phyloP scores from a whole-genome alignment of 2,888 invertebrate genomes.

The Selenia dentaria region DNA sequence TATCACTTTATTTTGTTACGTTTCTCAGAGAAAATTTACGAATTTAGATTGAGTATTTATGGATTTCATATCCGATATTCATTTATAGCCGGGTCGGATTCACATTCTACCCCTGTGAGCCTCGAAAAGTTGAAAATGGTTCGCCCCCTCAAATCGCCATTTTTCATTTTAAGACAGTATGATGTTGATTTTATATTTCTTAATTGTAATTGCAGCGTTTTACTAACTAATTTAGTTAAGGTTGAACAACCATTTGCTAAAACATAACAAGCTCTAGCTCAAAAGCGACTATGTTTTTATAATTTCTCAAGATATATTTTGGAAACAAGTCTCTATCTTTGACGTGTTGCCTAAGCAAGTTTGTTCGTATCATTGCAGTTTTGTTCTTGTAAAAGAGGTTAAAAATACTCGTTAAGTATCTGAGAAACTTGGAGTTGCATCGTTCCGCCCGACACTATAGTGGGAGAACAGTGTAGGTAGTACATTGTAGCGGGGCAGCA shows the following conservation, averaged over 20 bases:
- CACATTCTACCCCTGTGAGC: constrained; percentile 49
- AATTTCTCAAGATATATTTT: no score
- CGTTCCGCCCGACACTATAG: constrained; percentile 54
- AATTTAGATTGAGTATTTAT: constrained; percentile 77
- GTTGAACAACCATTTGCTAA: no score
- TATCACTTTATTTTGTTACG: constrained; percentile 66
- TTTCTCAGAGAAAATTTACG: constrained; percentile 65
- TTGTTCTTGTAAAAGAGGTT: constrained; percentile 24
- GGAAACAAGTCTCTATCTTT: no score
- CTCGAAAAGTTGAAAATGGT: constrained; percentile 56
- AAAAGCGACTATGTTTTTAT: no score
- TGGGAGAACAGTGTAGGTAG: constrained; percentile 66
- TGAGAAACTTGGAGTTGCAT: constrained; percentile 46
- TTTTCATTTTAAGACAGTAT: constrained; percentile 17
- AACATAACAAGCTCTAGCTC: no score
- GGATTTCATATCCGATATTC: constrained; percentile 71
- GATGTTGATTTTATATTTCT: no score
- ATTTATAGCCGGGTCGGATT: constrained; percentile 62
- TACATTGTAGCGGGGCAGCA: constrained; percentile 77
- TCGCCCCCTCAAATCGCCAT: constrained; percentile 38
- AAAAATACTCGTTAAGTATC: constrained; percentile 27
- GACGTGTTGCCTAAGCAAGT: neutral
- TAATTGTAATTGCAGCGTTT: no score
- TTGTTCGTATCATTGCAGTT: constrained; percentile 8
- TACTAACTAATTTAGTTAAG: no score